These are phyloP conservation scores for Platycheirus albimanus DNA, from an alignment of 2,888 invertebrate genomes.

Conservation along the genomic window DNA sequence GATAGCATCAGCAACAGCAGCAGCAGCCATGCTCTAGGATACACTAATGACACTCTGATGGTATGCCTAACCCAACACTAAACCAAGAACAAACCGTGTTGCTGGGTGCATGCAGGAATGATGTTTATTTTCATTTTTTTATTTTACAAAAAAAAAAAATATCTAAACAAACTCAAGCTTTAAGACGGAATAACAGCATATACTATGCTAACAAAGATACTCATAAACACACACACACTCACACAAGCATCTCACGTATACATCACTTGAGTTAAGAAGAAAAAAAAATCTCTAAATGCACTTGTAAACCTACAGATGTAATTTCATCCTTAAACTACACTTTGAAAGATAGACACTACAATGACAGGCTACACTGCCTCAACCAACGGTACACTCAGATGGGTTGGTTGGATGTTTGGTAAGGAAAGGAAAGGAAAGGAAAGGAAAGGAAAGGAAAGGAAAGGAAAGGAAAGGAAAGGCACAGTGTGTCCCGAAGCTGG, in stretches of 20 bases:
- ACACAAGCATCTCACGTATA: constrained; percentile 11
- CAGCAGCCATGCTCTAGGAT: neutral
- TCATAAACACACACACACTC: constrained; percentile 1
- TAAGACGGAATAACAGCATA: neutral
- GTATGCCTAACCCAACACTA: constrained; percentile 22
- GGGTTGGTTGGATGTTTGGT: neutral
- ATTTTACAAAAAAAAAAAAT: constrained; percentile 16
- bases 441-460: neutral
- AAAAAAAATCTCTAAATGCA: constrained; percentile 61
- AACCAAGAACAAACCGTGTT: constrained; percentile 19
- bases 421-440: neutral
- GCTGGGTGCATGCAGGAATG: constrained; percentile 9
- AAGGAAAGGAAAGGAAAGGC: constrained; percentile 1
- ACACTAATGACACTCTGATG: constrained; percentile 36
- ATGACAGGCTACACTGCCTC: constrained; percentile 57
- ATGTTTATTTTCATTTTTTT: neutral
- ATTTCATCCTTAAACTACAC: constrained; percentile 71
- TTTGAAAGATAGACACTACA: constrained; percentile 69
- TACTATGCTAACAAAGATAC: too few relatives aligned
- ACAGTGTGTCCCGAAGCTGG: constrained; percentile 1
- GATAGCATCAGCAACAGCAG: neutral
- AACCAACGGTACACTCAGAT: constrained; percentile 12
- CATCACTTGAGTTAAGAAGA: constrained; percentile 25
- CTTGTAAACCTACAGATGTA: constrained; percentile 70
- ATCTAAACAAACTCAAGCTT: constrained; percentile 30